A percentile compares a stretch with the other conserved stretches of the same genome.
Conservation (phyloP, 1,140 invertebrate genomes). For the Cryptotermes secundus region DNA sequence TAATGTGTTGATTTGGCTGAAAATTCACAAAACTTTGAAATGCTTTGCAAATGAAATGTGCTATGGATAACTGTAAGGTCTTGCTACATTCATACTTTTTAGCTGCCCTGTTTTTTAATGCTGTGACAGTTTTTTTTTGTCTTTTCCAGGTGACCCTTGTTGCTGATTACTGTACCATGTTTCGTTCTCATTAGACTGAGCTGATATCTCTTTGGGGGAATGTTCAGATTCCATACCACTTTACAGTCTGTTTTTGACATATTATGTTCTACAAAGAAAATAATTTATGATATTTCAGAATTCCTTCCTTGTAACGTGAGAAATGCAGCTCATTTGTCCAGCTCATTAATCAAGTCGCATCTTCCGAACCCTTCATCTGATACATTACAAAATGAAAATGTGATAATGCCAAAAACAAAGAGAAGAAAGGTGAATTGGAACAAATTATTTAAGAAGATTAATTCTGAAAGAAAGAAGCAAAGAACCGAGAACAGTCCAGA, state of each 20-base stretch:
- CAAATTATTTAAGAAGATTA: not conserved
- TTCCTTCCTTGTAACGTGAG: not conserved
- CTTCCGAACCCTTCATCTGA: not conserved
- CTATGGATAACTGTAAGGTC: too few relatives aligned
- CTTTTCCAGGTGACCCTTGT: not conserved
- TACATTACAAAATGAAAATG: not conserved
- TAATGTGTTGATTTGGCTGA: too few relatives aligned
- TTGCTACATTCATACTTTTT: too few relatives aligned
- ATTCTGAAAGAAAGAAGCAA: not conserved
- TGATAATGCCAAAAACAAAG: not conserved
- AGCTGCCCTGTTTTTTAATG: too few relatives aligned
- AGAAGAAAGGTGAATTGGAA: not conserved
- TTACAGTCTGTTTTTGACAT: not conserved
- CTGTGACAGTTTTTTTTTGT: not conserved
- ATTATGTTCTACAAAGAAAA: not conserved
- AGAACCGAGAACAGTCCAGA: not conserved
- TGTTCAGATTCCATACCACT: not conserved
- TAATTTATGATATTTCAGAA: not conserved
- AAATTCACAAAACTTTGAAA: too few relatives aligned
- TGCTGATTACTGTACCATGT: not conserved
- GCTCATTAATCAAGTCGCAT: not conserved
- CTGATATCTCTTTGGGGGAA: not conserved
- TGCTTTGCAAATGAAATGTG: too few relatives aligned
- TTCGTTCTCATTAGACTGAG: not conserved
- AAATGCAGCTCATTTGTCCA: not conserved